Evolutionary conservation across 2,888 invertebrate genomes (phyloP).

Genomic region (Sipha maydis): DNA sequence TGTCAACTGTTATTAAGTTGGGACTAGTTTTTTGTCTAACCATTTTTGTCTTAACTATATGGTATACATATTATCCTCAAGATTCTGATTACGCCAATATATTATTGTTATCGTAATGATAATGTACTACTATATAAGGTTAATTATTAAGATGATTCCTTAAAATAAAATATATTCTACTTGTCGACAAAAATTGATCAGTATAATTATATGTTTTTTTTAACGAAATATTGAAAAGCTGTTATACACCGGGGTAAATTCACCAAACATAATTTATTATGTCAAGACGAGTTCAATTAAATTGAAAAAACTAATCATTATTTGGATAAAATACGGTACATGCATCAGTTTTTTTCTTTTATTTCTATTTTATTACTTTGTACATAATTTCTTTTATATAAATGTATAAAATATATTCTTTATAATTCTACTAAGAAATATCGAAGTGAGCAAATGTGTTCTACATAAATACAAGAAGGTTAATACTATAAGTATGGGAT

Average conservation of each 20-base stretch:
- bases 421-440: not conserved
- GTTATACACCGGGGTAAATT: not conserved
- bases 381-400: not conserved
- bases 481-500: not conserved
- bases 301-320: not conserved
- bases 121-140: not conserved
- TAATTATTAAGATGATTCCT: not conserved
- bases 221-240: no score
- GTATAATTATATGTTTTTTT: not conserved
- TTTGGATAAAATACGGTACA: not conserved
- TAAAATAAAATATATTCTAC: not conserved
- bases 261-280: not conserved
- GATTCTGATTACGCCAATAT: not conserved
- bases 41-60: no score
- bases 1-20: no score
- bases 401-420: not conserved
- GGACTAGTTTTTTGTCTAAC: no score
- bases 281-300: not conserved
- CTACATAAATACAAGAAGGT: not conserved
- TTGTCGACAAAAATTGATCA: not conserved
- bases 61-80: no score
- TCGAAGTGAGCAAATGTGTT: not conserved
- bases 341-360: not conserved
- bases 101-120: not conserved
- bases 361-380: no score